These are phyloP conservation scores for Schizopygopsis pylzovi DNA, from an alignment of 2,797 vertebrate genomes.

Conservation along the genomic window DNA sequence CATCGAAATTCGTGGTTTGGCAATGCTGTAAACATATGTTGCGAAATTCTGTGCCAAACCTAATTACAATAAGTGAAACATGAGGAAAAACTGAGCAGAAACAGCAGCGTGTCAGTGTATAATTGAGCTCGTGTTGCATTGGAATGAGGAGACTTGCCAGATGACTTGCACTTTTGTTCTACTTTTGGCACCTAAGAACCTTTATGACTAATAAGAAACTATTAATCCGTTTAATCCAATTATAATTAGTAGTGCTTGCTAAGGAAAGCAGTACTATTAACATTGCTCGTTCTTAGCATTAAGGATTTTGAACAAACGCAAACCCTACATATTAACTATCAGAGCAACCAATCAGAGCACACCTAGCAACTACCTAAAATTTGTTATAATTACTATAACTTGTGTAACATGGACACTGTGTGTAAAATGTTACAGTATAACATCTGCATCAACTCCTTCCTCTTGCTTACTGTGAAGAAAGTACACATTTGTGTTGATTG, in stretches of 20 bases:
- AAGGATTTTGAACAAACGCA: background rate
- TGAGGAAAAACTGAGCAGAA: conserved; percentile 67
- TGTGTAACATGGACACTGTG: background rate
- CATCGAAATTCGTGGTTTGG: conserved; percentile 32
- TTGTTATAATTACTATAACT: background rate
- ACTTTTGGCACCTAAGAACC: conserved; percentile 13
- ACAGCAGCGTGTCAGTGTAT: background rate
- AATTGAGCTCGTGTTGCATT: background rate
- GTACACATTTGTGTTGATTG: conserved; percentile 30
- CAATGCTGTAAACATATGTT: conserved; percentile 40
- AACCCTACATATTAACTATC: background rate
- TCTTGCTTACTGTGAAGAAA: background rate
- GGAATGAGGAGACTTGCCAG: background rate
- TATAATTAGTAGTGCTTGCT: conserved; percentile 12
- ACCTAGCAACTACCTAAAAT: background rate
- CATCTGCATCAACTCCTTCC: background rate
- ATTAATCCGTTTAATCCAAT: conserved; percentile 17
- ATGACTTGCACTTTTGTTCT: conserved; percentile 20
- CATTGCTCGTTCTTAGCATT: background rate
- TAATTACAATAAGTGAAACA: conserved; percentile 79
- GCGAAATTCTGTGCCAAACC: conserved; percentile 32
- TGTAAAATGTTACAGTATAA: background rate
- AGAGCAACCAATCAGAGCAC: background rate
- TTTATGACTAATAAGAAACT: conserved; percentile 24
- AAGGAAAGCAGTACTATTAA: conserved; percentile 7